These are phyloP conservation scores for Galeruca laticollis DNA, from an alignment of 2,888 invertebrate genomes.

Conservation along the genomic window DNA sequence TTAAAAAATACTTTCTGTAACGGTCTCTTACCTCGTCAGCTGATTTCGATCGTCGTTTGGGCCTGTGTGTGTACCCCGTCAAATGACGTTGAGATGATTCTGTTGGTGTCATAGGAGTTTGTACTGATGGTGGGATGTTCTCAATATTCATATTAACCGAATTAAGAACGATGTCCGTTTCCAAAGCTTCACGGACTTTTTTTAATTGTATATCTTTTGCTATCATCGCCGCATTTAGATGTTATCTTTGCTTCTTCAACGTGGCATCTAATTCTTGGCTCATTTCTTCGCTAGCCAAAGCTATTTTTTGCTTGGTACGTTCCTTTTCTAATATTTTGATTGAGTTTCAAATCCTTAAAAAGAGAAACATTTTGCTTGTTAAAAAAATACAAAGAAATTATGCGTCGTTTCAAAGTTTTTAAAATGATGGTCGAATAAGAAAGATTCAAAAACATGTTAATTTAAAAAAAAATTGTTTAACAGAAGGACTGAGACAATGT, in stretches of 20 bases:
- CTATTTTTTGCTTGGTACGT: slow-evolving; percentile 76
- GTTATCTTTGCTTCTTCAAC: slow-evolving; percentile 71
- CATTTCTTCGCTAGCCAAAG: slow-evolving; percentile 80
- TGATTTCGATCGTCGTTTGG: slow-evolving; percentile 38
- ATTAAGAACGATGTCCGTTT: slow-evolving; percentile 38
- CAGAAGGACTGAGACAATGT: no score
- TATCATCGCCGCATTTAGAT: slow-evolving; percentile 69
- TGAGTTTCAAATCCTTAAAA: slow-evolving; percentile 69
- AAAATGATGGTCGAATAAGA: no score
- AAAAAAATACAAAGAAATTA: no score
- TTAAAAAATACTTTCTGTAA: slow-evolving; percentile 10
- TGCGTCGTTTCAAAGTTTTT: no score
- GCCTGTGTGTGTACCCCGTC: slow-evolving; percentile 23
- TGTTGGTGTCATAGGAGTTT: slow-evolving; percentile 20
- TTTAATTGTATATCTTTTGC: slow-evolving; percentile 73
- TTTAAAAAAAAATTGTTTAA: no score
- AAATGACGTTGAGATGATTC: slow-evolving; percentile 18
- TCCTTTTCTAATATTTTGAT: slow-evolving; percentile 76
- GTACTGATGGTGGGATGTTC: slow-evolving; percentile 20
- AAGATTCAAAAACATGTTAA: no score
- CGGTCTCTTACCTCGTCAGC: slow-evolving; percentile 42
- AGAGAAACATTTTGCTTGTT: background rate
- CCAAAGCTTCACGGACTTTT: slow-evolving; percentile 55
- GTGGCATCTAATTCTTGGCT: slow-evolving; percentile 77
- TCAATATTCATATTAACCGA: slow-evolving; percentile 34